phyloP scores from a whole-genome alignment of 37 sponge, comb jelly and placozoan genomes.

The Beroe forskalii region DNA sequence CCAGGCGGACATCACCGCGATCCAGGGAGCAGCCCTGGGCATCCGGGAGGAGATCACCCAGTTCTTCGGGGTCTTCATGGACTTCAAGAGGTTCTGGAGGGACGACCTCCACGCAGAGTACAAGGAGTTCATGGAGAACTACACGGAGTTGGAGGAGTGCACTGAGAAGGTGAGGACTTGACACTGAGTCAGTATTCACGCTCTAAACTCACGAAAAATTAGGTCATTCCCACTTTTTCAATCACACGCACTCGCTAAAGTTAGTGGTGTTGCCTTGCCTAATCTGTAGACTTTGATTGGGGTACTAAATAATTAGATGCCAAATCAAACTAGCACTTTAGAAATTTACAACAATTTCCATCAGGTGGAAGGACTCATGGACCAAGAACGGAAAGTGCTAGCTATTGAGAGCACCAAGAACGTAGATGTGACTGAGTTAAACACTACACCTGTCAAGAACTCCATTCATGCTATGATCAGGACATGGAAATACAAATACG shows the following conservation, averaged over 20 bases:
- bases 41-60: not conserved
- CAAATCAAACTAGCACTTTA: too few relatives aligned
- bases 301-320: too few relatives aligned
- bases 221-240: too few relatives aligned
- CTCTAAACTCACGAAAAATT: too few relatives aligned
- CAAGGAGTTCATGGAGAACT: slow-evolving; percentile 68
- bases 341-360: too few relatives aligned
- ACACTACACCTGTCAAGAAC: slow-evolving; percentile 76
- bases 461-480: slow-evolving; percentile 71
- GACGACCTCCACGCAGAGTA: slow-evolving; percentile 78
- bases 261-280: too few relatives aligned
- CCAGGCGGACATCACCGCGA: slow-evolving; percentile 11
- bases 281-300: too few relatives aligned
- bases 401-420: slow-evolving; percentile 66
- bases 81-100: slow-evolving; percentile 77
- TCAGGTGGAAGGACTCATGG: slow-evolving; percentile 15
- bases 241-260: too few relatives aligned
- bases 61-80: slow-evolving; percentile 53
- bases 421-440: slow-evolving; percentile 72
- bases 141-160: slow-evolving; percentile 66
- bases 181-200: too few relatives aligned
- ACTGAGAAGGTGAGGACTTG: slow-evolving; percentile 33
- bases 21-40: not conserved
- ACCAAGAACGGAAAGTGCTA: slow-evolving; percentile 47
- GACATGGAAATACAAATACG: slow-evolving; percentile 81